These are phyloP conservation scores for Salvator merianae DNA, from an alignment of 2,113 vertebrate genomes.

Conservation along the genomic window DNA sequence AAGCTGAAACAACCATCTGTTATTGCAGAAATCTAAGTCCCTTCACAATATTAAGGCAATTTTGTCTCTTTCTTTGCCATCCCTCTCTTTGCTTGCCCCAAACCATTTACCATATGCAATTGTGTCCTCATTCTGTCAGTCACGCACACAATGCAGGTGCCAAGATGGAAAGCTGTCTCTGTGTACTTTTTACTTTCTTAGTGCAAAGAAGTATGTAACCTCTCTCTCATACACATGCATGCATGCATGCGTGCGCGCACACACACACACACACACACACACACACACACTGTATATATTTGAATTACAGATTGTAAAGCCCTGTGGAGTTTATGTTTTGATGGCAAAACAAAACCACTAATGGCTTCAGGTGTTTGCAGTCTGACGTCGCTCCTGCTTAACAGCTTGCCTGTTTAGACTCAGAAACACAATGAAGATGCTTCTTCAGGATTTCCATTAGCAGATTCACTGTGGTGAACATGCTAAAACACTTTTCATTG, in stretches of 20 bases:
- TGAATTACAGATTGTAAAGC: background rate
- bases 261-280: background rate
- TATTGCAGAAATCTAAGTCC: background rate
- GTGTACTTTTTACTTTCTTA: background rate
- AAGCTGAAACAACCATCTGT: no score
- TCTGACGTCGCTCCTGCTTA: background rate
- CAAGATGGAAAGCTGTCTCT: slow-evolving; percentile 11
- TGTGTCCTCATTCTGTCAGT: slow-evolving; percentile 37
- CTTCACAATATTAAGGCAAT: background rate
- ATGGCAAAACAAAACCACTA: background rate
- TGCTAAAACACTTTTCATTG: background rate
- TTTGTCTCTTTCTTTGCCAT: background rate
- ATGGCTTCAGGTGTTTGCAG: background rate
- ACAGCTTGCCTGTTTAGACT: background rate
- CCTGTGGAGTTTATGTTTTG: background rate
- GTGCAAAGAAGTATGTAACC: background rate
- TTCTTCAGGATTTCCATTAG: background rate
- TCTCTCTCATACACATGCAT: background rate
- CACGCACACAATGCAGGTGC: background rate
- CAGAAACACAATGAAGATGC: background rate
- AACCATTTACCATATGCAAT: background rate
- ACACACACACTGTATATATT: background rate
- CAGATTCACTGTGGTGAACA: background rate
- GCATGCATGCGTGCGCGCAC: no score
- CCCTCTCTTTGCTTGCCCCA: background rate